Evolutionary conservation across 2,113 vertebrate genomes (phyloP).

Genomic region (Nettapus auritus): DNA sequence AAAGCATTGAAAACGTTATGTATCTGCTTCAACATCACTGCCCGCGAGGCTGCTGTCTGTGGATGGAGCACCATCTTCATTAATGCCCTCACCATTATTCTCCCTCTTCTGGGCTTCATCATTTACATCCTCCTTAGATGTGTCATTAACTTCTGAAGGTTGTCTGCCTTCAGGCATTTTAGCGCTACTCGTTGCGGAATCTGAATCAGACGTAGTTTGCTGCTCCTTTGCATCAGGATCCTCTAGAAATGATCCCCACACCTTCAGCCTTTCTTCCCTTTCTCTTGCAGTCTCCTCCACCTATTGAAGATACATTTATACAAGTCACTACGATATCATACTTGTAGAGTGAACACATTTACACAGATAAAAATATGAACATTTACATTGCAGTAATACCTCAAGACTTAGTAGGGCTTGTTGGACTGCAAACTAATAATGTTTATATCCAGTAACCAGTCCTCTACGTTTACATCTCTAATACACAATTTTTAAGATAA

Average conservation of each 20-base stretch:
- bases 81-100: constrained; percentile 47
- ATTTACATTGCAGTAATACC: not conserved
- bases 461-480: not conserved
- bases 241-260: constrained; percentile 87
- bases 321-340: not conserved
- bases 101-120: constrained; percentile 30
- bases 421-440: not conserved
- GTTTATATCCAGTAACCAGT: not conserved
- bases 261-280: constrained; percentile 92
- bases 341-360: not conserved
- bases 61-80: constrained; percentile 77
- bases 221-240: constrained; percentile 54
- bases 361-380: not conserved
- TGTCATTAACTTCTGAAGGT: constrained; percentile 37
- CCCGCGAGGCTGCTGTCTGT: constrained; percentile 91
- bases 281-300: constrained; percentile 94
- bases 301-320: constrained; percentile 67
- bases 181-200: constrained; percentile 40
- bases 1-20: constrained; percentile 49
- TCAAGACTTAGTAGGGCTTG: not conserved
- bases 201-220: not conserved
- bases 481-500: not conserved
- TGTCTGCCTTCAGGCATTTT: constrained; percentile 46
- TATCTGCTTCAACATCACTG: constrained; percentile 85
- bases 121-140: constrained; percentile 11